phyloP scores from a whole-genome alignment of 2,113 vertebrate species.

The Scomber scombrus region DNA sequence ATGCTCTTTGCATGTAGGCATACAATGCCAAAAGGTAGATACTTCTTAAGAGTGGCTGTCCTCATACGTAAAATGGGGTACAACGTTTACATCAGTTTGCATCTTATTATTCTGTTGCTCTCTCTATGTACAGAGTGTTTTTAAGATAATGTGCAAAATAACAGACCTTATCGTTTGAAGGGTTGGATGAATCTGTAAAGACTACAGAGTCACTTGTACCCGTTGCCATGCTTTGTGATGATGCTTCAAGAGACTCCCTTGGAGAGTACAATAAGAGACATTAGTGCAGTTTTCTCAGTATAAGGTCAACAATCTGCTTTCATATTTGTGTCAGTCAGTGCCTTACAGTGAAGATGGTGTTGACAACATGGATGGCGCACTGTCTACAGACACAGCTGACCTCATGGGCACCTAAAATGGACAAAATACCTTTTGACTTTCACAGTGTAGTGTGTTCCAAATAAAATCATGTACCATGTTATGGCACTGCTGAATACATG shows the following conservation, averaged over 20 bases:
- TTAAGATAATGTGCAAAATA: background rate
- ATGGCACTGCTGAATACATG: too few species aligned
- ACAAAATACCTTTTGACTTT: too few species aligned
- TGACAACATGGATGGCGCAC: background rate
- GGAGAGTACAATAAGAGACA: conserved; percentile 2
- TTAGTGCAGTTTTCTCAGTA: background rate
- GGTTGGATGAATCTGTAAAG: conserved; percentile 28
- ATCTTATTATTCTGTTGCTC: too few species aligned
- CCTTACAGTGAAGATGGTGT: conserved; percentile 1
- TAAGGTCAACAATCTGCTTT: background rate
- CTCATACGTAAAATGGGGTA: too few species aligned
- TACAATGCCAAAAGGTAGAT: too few species aligned
- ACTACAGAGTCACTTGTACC: conserved; percentile 10
- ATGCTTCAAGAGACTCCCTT: conserved; percentile 43
- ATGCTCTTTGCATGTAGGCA: too few species aligned
- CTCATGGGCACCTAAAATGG: too few species aligned
- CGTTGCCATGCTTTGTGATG: background rate
- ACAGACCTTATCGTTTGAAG: conserved; percentile 3
- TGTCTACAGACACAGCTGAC: conserved; percentile 17
- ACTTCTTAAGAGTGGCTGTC: too few species aligned
- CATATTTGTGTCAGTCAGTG: background rate
- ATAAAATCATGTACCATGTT: too few species aligned
- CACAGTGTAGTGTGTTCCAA: too few species aligned
- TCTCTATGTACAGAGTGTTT: too few species aligned
- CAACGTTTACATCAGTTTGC: too few species aligned